These are phyloP conservation scores for Macroramphosus scolopax DNA, from an alignment of 2,797 vertebrate species.

Conservation along the genomic window DNA sequence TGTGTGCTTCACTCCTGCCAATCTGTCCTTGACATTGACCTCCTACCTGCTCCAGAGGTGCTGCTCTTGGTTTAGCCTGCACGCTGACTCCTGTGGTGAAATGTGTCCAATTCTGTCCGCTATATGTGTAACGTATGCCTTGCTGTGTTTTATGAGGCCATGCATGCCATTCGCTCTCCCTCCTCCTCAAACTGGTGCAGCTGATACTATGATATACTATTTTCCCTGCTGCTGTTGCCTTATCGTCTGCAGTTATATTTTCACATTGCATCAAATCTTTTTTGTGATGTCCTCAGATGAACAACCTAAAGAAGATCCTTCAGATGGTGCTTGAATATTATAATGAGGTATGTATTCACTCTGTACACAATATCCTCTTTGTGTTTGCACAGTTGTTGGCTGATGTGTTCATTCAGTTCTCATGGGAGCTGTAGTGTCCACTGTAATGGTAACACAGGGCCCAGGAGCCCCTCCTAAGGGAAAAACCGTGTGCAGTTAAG, in stretches of 20 bases:
- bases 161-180: not conserved
- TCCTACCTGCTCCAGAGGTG: slow-evolving; percentile 25
- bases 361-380: not conserved
- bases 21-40: slow-evolving; percentile 32
- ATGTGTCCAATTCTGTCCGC: slow-evolving; percentile 43
- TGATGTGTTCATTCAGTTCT: not conserved
- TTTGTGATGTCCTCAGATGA: slow-evolving; percentile 80
- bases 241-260: too few relatives aligned
- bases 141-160: too few relatives aligned
- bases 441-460: too few relatives aligned
- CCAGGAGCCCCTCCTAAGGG: too few relatives aligned
- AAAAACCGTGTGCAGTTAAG: too few relatives aligned
- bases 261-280: not conserved
- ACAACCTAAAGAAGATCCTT: slow-evolving; percentile 96
- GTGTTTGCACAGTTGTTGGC: slow-evolving; percentile 1
- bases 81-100: slow-evolving; percentile 37
- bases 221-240: slow-evolving; percentile 1
- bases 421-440: slow-evolving; percentile 5
- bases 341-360: slow-evolving; percentile 83
- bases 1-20: slow-evolving; percentile 28
- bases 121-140: too few relatives aligned
- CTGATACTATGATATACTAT: slow-evolving; percentile 13
- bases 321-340: slow-evolving; percentile 96
- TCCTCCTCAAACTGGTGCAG: not conserved
- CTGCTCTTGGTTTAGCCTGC: slow-evolving; percentile 24